These are phyloP conservation scores for Andrena bicolor DNA, from an alignment of 2,888 invertebrate genomes.

Conservation along the genomic window DNA sequence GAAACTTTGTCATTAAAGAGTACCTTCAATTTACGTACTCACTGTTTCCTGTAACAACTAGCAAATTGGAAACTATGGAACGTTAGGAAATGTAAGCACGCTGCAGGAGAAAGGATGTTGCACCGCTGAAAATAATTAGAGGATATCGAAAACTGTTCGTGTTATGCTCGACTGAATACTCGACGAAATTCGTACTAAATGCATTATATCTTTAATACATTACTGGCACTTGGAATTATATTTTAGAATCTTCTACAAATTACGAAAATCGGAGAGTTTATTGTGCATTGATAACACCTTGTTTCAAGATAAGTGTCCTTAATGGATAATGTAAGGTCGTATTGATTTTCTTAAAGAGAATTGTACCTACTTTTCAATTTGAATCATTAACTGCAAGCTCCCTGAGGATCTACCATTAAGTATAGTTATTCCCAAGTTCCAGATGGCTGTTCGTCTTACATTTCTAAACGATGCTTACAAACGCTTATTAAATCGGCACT, in stretches of 20 bases:
- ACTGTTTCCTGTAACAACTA: neutral
- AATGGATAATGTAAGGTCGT: neutral
- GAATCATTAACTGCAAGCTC: too few species aligned
- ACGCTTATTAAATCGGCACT: constrained; percentile 15
- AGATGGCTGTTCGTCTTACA: neutral
- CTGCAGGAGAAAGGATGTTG: neutral
- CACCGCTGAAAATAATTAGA: neutral
- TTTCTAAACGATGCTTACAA: neutral
- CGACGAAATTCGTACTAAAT: too few species aligned
- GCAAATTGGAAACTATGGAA: neutral
- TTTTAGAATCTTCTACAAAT: neutral
- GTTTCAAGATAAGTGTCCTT: neutral
- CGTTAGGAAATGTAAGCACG: neutral
- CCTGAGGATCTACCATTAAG: too few species aligned
- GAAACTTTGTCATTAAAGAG: neutral
- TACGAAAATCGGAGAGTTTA: neutral
- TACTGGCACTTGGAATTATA: neutral
- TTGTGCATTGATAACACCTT: neutral
- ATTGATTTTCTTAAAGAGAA: neutral
- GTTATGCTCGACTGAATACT: neutral
- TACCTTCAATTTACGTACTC: neutral
- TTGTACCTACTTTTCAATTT: too few species aligned
- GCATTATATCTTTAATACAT: neutral
- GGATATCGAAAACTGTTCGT: neutral
- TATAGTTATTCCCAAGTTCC: neutral